These are phyloP conservation scores for Platygyra sinensis DNA, from an alignment of 64 coral and sea anemone genomes.

Conservation along the genomic window DNA sequence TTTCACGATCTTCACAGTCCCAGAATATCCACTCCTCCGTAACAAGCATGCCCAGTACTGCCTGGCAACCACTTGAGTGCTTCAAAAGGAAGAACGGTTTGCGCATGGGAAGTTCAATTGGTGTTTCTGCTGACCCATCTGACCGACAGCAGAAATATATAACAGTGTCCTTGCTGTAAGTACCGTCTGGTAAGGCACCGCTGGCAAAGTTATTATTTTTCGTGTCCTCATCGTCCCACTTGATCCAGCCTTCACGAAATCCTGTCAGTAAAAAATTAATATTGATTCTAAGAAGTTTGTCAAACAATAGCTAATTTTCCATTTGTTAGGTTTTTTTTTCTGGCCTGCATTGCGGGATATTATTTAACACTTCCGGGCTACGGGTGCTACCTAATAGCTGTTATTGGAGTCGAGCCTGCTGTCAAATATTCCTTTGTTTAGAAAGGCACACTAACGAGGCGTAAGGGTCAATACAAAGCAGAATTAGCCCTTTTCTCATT, in stretches of 20 bases:
- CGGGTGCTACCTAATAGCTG: too few species aligned
- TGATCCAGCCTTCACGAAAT: slow-evolving; percentile 38
- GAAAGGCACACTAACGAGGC: too few species aligned
- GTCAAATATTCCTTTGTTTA: too few species aligned
- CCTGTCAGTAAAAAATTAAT: not conserved
- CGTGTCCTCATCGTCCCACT: slow-evolving; percentile 78
- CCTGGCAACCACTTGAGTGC: slow-evolving; percentile 56
- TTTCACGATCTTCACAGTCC: slow-evolving; percentile 31
- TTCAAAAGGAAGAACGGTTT: slow-evolving; percentile 77
- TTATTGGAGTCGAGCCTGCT: too few species aligned
- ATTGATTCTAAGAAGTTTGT: not conserved
- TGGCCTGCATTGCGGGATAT: too few species aligned
- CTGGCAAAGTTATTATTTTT: slow-evolving; percentile 46
- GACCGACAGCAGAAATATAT: slow-evolving; percentile 73
- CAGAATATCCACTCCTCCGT: slow-evolving; percentile 38
- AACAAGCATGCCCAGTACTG: slow-evolving; percentile 36
- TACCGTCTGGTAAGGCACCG: slow-evolving; percentile 63
- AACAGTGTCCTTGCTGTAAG: slow-evolving; percentile 53
- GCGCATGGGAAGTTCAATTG: slow-evolving; percentile 74
- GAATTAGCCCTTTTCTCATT: too few species aligned
- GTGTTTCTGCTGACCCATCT: slow-evolving; percentile 31
- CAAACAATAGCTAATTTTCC: too few species aligned
- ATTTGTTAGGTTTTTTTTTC: too few species aligned
- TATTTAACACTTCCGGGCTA: too few species aligned
- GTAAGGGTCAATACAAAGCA: too few species aligned